Evolutionary conservation across 2,888 invertebrate species (phyloP), one percentile per base, ranked within the genome.

Genomic region (Dicyrtomina minuta): DNA sequence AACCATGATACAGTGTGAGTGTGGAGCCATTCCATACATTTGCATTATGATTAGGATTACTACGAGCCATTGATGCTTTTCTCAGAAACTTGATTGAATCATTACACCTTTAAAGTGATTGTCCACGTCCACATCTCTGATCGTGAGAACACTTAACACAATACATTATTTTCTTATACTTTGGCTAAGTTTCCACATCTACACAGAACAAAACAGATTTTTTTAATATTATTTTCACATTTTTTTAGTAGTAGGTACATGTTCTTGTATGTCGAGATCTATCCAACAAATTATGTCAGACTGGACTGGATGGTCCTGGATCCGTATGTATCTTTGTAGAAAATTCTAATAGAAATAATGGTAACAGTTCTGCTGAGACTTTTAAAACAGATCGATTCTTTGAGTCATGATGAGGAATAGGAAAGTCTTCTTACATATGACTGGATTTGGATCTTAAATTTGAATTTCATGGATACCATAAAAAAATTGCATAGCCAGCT

Each of bases 51-150:
- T 1, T 53, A 53, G 20, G 17, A 1, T 10, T n/a, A n/a, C 22
- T 51, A 51, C 24, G 49, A 46, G 51, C 53, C 64, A 64, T 53
- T 64, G 39, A 39, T 64, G 64, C 64, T 64, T 53, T 64, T 64
- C 64, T 64, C 17, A 64, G 64, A 64, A 56, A 53, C 53, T 39
- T 20, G 53, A 41, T 64, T 53, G 39, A 55, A 53, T 64, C 41
- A 46, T 61, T 49, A 61, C 12, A 39, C 44, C 15, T 22, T 51
- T 20, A 51, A 51, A 10, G 3, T 3, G 33, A 33, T 33, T 33
- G 33, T 33, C 33, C 17, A 22, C 20, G 10, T 46, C 46, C n/a
- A n/a, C n/a, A n/a, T n/a, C n/a, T n/a, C n/a, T n/a, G n/a, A n/a
- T n/a, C n/a, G n/a, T 46, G 17, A 46, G n/a, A n/a, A 15, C 46